Conservation (phyloP, 2,113 vertebrate genomes). For the Oxyura jamaicensis region DNA sequence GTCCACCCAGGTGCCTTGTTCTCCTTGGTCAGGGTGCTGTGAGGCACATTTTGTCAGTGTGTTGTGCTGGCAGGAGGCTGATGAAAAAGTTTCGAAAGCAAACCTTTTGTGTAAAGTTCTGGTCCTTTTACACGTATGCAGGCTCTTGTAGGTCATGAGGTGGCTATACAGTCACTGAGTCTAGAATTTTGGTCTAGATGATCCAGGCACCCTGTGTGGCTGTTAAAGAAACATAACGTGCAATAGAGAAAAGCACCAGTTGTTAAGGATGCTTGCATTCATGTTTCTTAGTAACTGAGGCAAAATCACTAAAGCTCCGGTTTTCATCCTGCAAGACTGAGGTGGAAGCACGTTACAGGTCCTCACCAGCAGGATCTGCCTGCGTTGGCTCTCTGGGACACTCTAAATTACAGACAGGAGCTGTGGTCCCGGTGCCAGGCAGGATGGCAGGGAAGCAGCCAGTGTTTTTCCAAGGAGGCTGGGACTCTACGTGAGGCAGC, state of each 20-base stretch:
- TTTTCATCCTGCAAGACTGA: not conserved
- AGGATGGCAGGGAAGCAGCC: not conserved
- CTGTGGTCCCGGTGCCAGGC: not conserved
- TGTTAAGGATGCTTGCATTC: not conserved
- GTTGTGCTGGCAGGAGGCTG: not conserved
- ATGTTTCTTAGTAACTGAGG: not conserved
- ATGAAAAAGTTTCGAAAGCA: not conserved
- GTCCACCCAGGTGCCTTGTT: not conserved
- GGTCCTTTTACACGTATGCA: not conserved
- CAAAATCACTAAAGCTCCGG: not conserved
- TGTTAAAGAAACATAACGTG: not conserved
- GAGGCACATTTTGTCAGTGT: not conserved
- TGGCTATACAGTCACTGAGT: accelerated
- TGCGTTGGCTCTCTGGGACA: not conserved
- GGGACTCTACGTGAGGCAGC: not conserved
- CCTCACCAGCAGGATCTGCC: not conserved
- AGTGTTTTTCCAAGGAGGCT: not conserved
- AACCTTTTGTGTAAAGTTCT: not conserved
- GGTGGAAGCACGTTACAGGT: not conserved
- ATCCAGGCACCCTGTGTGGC: not conserved
- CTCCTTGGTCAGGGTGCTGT: accelerated
- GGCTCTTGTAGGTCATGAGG: not conserved
- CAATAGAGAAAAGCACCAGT: not conserved
- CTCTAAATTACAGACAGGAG: not conserved
- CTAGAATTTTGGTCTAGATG: not conserved